Base-by-base conservation (phyloP, 2,113 vertebrate species). In the Tyrannus savana region DNA sequence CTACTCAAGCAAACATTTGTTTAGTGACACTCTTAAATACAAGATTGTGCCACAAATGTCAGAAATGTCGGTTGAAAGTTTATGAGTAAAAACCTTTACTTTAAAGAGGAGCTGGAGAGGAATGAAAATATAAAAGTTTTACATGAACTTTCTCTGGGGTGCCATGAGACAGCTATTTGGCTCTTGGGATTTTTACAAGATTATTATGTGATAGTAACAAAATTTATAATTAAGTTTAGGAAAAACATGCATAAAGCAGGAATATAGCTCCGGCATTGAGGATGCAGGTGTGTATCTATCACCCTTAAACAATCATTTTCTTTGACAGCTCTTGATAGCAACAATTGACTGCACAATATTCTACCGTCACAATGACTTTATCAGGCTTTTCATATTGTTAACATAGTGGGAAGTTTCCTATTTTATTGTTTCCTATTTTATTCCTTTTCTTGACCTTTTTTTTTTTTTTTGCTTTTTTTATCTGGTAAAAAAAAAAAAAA, bases 1-100 rank as follows among this genome's bases (percentile, higher is more conserved):
- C 81, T 96, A 80, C 44, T 94, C 87, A 66, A 84, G 92, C 84
- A 96, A 94, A 94, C 13, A 62, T 93, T 93, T 95, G 31, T 73
- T 85, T 89, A 85, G 87, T 74, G 60, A 84, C 73, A 62, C n/a
- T 77, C 46, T 92, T 74, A 86, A 89, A 72, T 33, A 84, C 23
- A 71, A 75, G 64, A 66, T 50, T 62, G 63, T 72, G 58, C 64
- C 74, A 76, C 55, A 85, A 95, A 90, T 88, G 42, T 87, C 74
- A 91, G 93, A 95, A 96, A 83, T 77, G 49, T 30, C 64, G 10
- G 47, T 89, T 60, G 49, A 93, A 97, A 96, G 44, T 90, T 86
- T 76, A 52, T 73, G 44, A 89, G 50, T 52, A 52, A 86, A 92
- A 94, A 66, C 24, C 55, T 74, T 1, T 85, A 21, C 14, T 68